Evolutionary conservation across 2,113 vertebrate species (phyloP), one percentile per base, ranked within the genome.

Genomic region (Chrysemys picta): DNA sequence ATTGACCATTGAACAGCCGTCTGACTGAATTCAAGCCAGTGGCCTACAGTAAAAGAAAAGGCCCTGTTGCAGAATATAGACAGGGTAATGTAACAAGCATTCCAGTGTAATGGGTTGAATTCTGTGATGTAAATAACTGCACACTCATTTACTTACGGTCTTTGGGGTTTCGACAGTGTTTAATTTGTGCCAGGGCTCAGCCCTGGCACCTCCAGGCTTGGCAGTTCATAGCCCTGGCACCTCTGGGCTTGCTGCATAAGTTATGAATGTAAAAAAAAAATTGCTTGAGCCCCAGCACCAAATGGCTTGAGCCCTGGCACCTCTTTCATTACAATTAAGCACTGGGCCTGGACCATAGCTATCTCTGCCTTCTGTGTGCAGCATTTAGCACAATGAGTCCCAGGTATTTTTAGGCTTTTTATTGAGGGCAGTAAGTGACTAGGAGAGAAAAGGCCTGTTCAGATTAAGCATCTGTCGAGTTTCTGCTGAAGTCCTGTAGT

Each of bases 381-480:
- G 88, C 88, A 95, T 93, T 83, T 47, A 94, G 92, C 87, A 92
- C 89, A 91, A 87, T 49, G 89, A 89, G 90, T 47, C 96, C 75
- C 92, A 50, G 83, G 88, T 84, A 91, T 94, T 47, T 84, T 96
- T 97, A 82, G 95, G 95, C 79, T 96, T 96, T n/a, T 92, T 95
- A 96, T 84, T 92, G 94, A 96, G 89, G 69, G 88, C 86, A 96
- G 62, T 95, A 11, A 85, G 14, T 90, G 89, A 81, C 80, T 96
- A 89, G 91, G 42, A 65, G 65, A 95, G 80, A 56, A 88, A 89
- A 94, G 89, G 7, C 91, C 65, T 88, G 16, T 83, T 54, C 50
- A 85, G 75, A 76, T 92, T 92, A 85, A 93, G 75, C 84, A 96
- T 94, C 93, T 95, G 83, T 94, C 90, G 86, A 80, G 84, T 81